Base-by-base conservation (phyloP, 2,888 invertebrate genomes). In the Orgyia antiqua region DNA sequence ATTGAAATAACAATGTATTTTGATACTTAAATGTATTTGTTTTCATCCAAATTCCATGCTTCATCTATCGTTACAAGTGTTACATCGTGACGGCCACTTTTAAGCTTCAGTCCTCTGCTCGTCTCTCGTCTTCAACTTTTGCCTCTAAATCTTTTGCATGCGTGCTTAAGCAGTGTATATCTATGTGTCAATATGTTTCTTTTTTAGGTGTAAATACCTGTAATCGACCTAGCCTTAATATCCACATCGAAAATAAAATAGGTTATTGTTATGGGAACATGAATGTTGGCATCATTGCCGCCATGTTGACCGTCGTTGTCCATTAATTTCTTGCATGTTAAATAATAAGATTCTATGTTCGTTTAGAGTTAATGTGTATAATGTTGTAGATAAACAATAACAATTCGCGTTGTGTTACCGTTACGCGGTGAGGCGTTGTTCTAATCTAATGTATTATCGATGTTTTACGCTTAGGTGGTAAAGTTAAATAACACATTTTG, bases 1-100 rank as follows among this genome's bases (percentile, higher is more conserved):
- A 82, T 83, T 80, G 73, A 83, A 82, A 83, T 83, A 83, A 83
- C 83, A 82, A 83, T 84, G 84, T 86, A 82, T 82, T 71, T 15
- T 4, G 4, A 15, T 15, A 15, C 15, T 4, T 15, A 24, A 20
- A 26, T 49, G 38, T 59, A 70, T 80, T 83, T 80, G 79, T 82
- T 72, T 63, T 83, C 86, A 86, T 86, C 86, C 86, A 86, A 84
- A 84, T 86, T 84, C 86, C 84, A 56, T 51, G 61, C 61, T 59
- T 44, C 39, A 32, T 42, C 42, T 39, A 32, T 31, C 45, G 30
- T 51, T 56, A 63, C 58, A 58, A 47, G 55, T 24, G 33, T 20
- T 20, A 12, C 33, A 23, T 51, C 59, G 24, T 19, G 10, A 17
- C 6, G 17, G 21, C 29, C 19, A 29, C 33, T 32, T 32, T 21